Conservation (phyloP, 2,113 vertebrate genomes). For the Craseonycteris thonglongyai region DNA sequence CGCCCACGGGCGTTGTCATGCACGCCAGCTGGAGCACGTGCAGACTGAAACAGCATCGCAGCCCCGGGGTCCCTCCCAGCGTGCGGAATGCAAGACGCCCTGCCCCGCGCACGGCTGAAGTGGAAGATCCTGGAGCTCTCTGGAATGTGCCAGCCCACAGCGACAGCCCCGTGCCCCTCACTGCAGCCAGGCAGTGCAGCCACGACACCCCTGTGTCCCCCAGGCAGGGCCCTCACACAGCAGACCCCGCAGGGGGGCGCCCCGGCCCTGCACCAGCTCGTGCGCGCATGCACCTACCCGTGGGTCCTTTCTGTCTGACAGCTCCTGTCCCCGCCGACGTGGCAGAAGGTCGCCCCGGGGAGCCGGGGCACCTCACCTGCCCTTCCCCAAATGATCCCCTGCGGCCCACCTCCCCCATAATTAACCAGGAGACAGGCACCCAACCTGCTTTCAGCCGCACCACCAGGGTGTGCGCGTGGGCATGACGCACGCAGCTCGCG, state of each 20-base stretch:
- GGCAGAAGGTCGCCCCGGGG: no score
- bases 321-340: fast-evolving
- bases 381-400: neutral
- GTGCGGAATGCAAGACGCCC: neutral
- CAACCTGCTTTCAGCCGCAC: neutral
- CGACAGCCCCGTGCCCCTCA: no score
- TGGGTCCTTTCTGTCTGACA: neutral
- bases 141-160: fast-evolving
- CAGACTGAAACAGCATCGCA: no score
- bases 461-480: neutral
- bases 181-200: no score
- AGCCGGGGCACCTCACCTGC: fast-evolving
- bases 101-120: fast-evolving
- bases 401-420: neutral
- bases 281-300: neutral
- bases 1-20: no score
- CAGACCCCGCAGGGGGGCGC: no score
- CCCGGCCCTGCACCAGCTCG: fast-evolving
- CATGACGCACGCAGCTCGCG: fast-evolving
- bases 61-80: no score
- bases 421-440: neutral
- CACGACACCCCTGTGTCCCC: no score
- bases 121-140: neutral
- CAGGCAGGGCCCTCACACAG: fast-evolving
- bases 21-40: no score